These are phyloP conservation scores for Fulmarus glacialis DNA, from an alignment of 2,113 vertebrate species.

Conservation along the genomic window DNA sequence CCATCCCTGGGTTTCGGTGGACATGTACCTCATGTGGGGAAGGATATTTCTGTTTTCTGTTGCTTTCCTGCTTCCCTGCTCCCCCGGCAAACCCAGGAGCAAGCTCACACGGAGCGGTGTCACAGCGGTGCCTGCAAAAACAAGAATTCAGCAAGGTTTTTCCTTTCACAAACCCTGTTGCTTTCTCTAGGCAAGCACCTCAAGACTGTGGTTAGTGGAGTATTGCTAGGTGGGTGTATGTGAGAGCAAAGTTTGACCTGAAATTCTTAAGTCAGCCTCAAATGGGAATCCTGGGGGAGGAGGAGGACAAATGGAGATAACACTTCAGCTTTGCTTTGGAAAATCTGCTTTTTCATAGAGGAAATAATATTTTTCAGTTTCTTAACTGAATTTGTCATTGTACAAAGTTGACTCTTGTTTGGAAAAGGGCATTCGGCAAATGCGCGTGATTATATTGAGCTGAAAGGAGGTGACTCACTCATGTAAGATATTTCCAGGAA, in stretches of 20 bases:
- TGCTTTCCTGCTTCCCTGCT: neutral
- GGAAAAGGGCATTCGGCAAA: neutral
- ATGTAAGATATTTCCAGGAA: constrained; percentile 29
- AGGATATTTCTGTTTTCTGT: neutral
- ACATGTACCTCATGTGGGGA: rapidly evolving
- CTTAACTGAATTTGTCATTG: neutral
- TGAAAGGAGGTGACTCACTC: constrained; percentile 10
- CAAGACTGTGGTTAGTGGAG: neutral
- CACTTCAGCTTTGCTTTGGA: neutral
- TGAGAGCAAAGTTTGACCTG: neutral
- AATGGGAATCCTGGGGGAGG: neutral
- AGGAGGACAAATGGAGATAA: neutral
- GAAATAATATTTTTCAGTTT: neutral
- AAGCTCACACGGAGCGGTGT: neutral
- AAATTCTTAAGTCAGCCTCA: neutral
- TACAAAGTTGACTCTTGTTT: neutral
- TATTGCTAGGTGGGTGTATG: neutral
- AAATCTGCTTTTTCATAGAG: neutral
- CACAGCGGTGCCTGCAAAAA: neutral
- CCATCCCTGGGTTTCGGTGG: neutral
- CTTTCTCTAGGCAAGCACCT: neutral
- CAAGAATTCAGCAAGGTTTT: neutral
- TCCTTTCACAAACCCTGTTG: neutral
- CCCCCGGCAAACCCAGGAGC: neutral
- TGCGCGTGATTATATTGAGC: neutral